phyloP scores from a whole-genome alignment of 1,140 invertebrate genomes.

The Laodelphax striatellus region DNA sequence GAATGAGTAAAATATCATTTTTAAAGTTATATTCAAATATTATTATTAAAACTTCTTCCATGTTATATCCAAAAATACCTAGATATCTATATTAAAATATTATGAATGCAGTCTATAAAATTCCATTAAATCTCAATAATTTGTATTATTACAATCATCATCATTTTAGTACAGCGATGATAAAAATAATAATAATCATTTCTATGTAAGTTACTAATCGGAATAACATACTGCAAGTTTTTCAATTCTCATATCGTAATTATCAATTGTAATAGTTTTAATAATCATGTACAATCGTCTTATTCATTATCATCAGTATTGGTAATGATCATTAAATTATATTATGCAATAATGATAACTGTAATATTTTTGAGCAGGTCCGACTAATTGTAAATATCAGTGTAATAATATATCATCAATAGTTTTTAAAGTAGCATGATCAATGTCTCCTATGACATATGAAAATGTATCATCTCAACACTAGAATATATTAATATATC shows the following conservation, averaged over 20 bases:
- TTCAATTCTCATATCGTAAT: background rate
- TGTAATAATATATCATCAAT: conserved; percentile 16
- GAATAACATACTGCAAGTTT: background rate
- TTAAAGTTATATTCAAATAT: background rate
- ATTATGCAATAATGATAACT: too few relatives aligned
- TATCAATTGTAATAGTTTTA: background rate
- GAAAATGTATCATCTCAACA: too few relatives aligned
- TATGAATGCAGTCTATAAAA: conserved; percentile 23
- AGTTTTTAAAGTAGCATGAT: conserved; percentile 6
- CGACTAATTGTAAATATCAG: too few relatives aligned
- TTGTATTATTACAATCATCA: conserved; percentile 17
- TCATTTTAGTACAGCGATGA: conserved; percentile 18
- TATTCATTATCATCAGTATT: too few relatives aligned
- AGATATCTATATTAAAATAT: conserved; percentile 11
- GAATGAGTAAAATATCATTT: conserved; percentile 1
- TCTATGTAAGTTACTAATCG: conserved; percentile 20
- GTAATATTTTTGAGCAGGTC: too few relatives aligned
- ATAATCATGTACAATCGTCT: too few relatives aligned
- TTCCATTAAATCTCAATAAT: conserved; percentile 14
- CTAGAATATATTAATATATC: too few relatives aligned
- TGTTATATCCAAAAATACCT: conserved; percentile 23
- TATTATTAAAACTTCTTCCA: conserved; percentile 1
- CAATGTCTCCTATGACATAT: too few relatives aligned
- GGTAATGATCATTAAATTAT: too few relatives aligned
- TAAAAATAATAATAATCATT: conserved; percentile 20